Base-by-base conservation (phyloP, 2,113 vertebrate genomes). In the Pituophis catenifer region DNA sequence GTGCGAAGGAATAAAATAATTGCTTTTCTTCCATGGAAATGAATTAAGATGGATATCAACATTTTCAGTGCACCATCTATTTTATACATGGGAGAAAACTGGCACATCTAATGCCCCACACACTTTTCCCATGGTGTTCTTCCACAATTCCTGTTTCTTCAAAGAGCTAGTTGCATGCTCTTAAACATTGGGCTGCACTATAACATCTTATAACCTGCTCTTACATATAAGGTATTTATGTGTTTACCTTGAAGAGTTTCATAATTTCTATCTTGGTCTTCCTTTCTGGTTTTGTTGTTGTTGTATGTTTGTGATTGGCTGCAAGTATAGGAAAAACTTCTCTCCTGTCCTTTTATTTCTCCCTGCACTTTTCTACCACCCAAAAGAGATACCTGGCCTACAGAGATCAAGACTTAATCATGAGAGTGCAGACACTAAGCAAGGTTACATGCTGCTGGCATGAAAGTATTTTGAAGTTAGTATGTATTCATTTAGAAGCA, bases 41-140 rank as follows among this genome's bases (percentile, higher is more conserved):
- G 1, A 91, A 91, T 95, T 95, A 89, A 85, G 94, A 93, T 93
- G 93, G 93, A 53, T 93, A 95, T 91, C 93, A 52, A 92, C 62
- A 50, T 90, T 95, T 57, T 88, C 94, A 91, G 62, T 91, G 48
- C 94, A 53, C 88, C 24, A 95, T 91, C 52, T n/a, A 92, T 96
- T 96, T 89, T 29, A 95, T 95, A 87, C 44, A 62, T 86, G n/a
- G 86, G 86, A 92, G 62, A 55, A 81, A 95, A 57, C 52, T 89
- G 26, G 48, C 58, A 17, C 23, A 90, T 90, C 91, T 94, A 94
- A 94, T 93, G 93, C 94, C 95, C 97, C 95, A 94, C 94, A 96
- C 89, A 81, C 89, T 94, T 94, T 94, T 91, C 94, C 53, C 53
- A 59, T 62, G 52, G 8, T 54, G 54, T 58, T 75, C 38, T 52